A percentile compares a stretch with the other conserved stretches of the same genome.
These are phyloP conservation scores for Perizoma flavofasciatum DNA, from an alignment of 2,888 invertebrate species.

Conservation along the genomic window DNA sequence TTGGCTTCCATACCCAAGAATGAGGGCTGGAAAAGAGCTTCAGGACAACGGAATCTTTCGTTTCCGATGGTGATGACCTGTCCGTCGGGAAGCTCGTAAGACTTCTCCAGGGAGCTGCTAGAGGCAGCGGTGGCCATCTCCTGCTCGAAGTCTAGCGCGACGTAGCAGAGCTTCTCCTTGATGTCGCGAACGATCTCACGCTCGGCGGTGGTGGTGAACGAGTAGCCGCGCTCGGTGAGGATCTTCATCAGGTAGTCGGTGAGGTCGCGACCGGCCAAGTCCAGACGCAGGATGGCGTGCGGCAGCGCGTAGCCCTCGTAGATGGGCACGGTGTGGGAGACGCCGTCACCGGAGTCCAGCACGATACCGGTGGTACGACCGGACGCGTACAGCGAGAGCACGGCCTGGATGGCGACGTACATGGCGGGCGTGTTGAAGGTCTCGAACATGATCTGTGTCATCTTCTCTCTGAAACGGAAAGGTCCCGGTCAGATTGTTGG, in stretches of 20 bases:
- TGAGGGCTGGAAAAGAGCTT: constrained; percentile 97
- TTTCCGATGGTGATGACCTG: constrained; percentile 97
- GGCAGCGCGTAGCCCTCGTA: constrained; percentile 97
- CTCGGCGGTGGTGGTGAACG: constrained; percentile 95
- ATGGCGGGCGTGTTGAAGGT: constrained; percentile 96
- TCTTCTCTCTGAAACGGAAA: constrained; percentile 87
- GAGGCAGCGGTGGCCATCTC: constrained; percentile 97
- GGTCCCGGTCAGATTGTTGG: constrained; percentile 29
- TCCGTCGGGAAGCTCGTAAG: constrained; percentile 97
- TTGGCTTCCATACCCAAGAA: constrained; percentile 96
- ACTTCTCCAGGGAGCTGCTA: constrained; percentile 97
- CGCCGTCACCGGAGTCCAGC: constrained; percentile 97
- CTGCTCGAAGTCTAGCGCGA: constrained; percentile 94
- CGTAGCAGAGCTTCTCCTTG: constrained; percentile 96
- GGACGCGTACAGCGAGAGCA: constrained; percentile 95
- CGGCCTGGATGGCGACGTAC: constrained; percentile 97
- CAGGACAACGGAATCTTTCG: constrained; percentile 97
- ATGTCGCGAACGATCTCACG: constrained; percentile 97
- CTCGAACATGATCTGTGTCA: constrained; percentile 97
- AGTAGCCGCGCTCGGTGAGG: constrained; percentile 94
- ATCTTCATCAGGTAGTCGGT: constrained; percentile 97
- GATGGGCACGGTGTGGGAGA: constrained; percentile 97
- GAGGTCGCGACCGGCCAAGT: constrained; percentile 95
- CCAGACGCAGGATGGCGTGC: constrained; percentile 95
- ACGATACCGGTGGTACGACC: constrained; percentile 98